Evolutionary conservation across 2,113 vertebrate genomes (phyloP), one percentile per base, ranked within the genome.

Genomic region (Ursus arctos): DNA sequence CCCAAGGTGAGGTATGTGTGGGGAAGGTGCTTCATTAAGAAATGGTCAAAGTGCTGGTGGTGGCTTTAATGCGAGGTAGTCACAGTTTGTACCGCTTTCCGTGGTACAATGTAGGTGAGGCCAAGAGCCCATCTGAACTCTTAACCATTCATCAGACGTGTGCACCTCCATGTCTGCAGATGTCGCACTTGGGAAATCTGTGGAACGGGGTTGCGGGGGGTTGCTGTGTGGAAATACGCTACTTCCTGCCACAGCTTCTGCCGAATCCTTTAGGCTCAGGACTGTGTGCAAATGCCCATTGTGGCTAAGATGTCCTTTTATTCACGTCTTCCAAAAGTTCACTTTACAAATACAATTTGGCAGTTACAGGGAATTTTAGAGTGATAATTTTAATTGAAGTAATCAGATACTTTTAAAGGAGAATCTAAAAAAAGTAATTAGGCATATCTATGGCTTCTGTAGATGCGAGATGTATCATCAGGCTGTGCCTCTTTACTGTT

Each of bases 171-270:
- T 51, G 49, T 22, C 94, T 51, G 26, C 6, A 4, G n/a, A 4
- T 67, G 15, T 22, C 26, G 19, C 16, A 0, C 69, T 51, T 69
- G 91, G 63, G 67, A 76, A 84, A 10, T 67, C 28, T 3, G 0
- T 0, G 21, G 72, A 40, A 40, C 2, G 26, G 53, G 43, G 9
- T 14, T 63, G 40, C 8, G 4, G 72, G 9, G 40, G 40, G 40
- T 40, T 40, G 47, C 2, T 6, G 19, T 7, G 65, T 36, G 10
- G 36, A 28, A 16, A 16, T 13, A 0, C 0, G 0, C 47, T 43
- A 0, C 22, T 33, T 49, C 22, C 21, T 69, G n/a, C 26, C 33
- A 0, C 61, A 8, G 11, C n/a, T n/a, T 67, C 26, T 1, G 0
- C 59, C 4, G 40, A 36, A 9, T 15, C 33, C 80, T 61, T 36